Evolutionary conservation across 1,140 invertebrate species (phyloP).

Genomic region (Kradibia gibbosae): DNA sequence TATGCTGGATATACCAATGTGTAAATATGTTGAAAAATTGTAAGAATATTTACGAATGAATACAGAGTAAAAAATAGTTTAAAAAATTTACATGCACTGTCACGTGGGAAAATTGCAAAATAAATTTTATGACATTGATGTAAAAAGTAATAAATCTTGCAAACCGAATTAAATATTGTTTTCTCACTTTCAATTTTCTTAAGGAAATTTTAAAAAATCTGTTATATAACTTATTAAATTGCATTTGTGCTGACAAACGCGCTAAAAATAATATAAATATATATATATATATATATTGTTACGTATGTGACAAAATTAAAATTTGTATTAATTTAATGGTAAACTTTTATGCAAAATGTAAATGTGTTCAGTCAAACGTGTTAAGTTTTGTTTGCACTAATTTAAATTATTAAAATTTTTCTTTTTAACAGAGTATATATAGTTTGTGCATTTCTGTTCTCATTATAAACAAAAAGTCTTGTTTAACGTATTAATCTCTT

Average conservation of each 20-base stretch:
- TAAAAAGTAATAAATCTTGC: slow-evolving; percentile 36
- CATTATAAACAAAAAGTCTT: neutral
- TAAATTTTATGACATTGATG: slow-evolving; percentile 45
- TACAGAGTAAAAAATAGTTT: slow-evolving; percentile 31
- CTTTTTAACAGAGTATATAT: neutral
- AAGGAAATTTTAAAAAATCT: slow-evolving; percentile 6
- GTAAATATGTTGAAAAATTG: slow-evolving; percentile 38
- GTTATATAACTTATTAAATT: slow-evolving; percentile 16
- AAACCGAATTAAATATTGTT: slow-evolving; percentile 16
- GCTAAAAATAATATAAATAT: neutral
- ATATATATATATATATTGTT: neutral
- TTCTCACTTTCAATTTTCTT: slow-evolving; percentile 20
- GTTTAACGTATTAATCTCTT: neutral
- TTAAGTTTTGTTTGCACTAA: neutral
- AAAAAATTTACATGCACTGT: slow-evolving; percentile 26
- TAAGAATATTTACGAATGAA: neutral
- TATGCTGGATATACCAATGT: neutral
- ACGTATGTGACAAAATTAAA: slow-evolving; percentile 25
- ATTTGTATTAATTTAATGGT: slow-evolving; percentile 22
- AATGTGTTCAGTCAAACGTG: too few relatives aligned
- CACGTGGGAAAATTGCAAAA: slow-evolving; percentile 29
- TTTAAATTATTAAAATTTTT: slow-evolving; percentile 5
- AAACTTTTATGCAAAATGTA: slow-evolving; percentile 2
- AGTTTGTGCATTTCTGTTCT: neutral
- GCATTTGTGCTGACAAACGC: neutral